Evolutionary conservation across 35 echinoderm and acorn worm species (phyloP).

Genomic region (Holothuria glaberrima): DNA sequence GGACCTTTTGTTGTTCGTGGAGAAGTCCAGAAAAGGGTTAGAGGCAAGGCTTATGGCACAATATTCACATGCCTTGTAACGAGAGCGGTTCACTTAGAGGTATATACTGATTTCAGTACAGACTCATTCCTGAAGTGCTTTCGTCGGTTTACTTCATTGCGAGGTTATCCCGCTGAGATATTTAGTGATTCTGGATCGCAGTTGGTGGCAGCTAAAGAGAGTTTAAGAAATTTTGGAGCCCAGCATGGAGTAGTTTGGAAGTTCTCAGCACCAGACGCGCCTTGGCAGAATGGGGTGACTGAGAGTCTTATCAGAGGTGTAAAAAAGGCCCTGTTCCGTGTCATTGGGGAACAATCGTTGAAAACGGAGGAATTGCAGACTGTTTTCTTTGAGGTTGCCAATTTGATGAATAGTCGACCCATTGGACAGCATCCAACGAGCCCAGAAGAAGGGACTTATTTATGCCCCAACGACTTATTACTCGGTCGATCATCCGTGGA

Average conservation of each 20-base stretch:
- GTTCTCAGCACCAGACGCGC: conserved; percentile 50
- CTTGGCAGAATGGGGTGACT: conserved; percentile 70
- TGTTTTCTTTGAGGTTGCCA: conserved; percentile 40
- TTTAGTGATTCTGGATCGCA: conserved; percentile 62
- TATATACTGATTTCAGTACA: conserved; percentile 44
- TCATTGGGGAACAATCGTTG: conserved; percentile 36
- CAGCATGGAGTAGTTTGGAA: conserved; percentile 53
- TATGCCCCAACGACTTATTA: conserved; percentile 60
- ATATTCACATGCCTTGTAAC: conserved; percentile 64
- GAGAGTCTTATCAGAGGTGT: conserved; percentile 55
- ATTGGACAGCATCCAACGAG: conserved; percentile 57
- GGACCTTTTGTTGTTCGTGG: conserved; percentile 56
- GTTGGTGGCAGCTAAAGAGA: conserved; percentile 41
- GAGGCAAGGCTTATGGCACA: conserved; percentile 66
- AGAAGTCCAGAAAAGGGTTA: conserved; percentile 56
- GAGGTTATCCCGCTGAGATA: conserved; percentile 60
- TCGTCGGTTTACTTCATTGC: conserved; percentile 44
- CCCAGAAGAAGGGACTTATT: conserved; percentile 46
- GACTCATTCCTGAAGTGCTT: conserved; percentile 43
- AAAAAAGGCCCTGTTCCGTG: conserved; percentile 23
- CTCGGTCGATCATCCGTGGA: conserved; percentile 52
- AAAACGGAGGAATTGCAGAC: conserved; percentile 20
- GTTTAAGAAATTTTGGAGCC: conserved; percentile 39
- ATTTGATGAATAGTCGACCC: conserved; percentile 40
- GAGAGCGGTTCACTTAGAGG: conserved; percentile 57